Evolutionary conservation across 2,888 invertebrate genomes (phyloP), one percentile per base, ranked within the genome.

Genomic region (Seladonia tumulorum): DNA sequence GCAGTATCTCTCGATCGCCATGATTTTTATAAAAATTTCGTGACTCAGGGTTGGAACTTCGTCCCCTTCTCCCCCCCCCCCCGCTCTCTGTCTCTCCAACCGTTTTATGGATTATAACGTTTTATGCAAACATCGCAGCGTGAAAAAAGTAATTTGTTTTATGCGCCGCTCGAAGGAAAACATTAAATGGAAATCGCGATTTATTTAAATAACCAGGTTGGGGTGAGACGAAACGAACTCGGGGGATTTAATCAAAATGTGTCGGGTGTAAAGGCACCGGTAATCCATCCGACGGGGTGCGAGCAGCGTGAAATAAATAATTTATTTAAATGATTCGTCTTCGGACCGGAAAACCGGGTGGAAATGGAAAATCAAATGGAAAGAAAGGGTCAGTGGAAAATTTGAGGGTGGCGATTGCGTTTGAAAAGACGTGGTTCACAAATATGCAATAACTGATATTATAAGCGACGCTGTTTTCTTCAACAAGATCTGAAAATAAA

Each of bases 11-110:
- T 29, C 74, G 70, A 83, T 78, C 70, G 47, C 39, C 16, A 16
- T 22, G 39, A 84, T 85, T 83, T 79, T 83, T 66, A 76, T 83
- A 76, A 76, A 57, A 76, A 83, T 70, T 63, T 60, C 60, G 45
- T 14, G 74, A 77, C 35, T 60, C 68, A 16, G 12, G 60, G 16
- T 22, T 53, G 53, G 3, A 53, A 25, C 29, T 25, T 16, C 29
- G 5, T 14, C 25, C 14, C 5, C 1, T 16, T 25, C 29, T 63
- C 16, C 16, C 60, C 14, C 25, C 60, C 14, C 25, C 1, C 25
- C 22, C 22, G 0, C 49, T 60, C 14, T 14, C n/a, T 25, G n/a
- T 68, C 42, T n/a, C 47, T 0, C 16, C 35, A 0, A 7, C 7
- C 25, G 70, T 75, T 82, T 49, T 60, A 74, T 70, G 57, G 35